A percentile compares a stretch with the other conserved stretches of the same genome.
Evolutionary conservation across 2,797 vertebrate genomes (phyloP).

Genomic region (Girardinus metallicus): DNA sequence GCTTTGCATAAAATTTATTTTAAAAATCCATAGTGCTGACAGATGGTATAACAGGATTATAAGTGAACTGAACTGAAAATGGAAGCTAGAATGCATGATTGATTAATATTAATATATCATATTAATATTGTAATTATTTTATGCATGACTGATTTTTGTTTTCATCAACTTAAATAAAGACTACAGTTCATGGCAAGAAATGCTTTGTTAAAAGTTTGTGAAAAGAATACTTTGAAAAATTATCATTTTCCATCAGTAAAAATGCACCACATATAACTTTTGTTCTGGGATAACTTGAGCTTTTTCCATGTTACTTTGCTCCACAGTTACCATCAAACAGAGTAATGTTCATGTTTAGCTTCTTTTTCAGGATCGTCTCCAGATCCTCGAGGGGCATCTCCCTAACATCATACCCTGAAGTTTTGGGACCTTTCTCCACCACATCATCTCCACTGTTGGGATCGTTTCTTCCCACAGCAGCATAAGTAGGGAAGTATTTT

Average conservation of each 20-base stretch:
- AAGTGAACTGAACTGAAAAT: too few relatives aligned
- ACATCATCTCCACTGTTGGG: not conserved
- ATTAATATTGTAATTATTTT: too few relatives aligned
- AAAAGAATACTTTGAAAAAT: not conserved
- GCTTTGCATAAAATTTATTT: too few relatives aligned
- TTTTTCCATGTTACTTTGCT: not conserved
- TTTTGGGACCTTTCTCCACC: not conserved
- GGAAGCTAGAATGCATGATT: too few relatives aligned
- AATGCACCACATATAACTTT: not conserved
- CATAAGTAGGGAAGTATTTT: not conserved
- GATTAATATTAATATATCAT: too few relatives aligned
- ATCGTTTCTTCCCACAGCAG: constrained; percentile 20
- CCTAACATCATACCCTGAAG: not conserved
- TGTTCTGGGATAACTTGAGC: not conserved
- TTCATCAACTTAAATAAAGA: not conserved
- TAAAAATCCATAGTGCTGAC: not conserved
- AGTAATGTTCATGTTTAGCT: not conserved
- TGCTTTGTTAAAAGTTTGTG: not conserved
- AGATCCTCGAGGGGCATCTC: not conserved
- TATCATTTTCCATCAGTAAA: not conserved
- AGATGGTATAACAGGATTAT: not conserved
- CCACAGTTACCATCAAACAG: not conserved
- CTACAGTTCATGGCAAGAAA: not conserved
- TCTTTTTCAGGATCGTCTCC: not conserved
- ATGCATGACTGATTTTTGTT: not conserved